Evolutionary conservation across 2,797 vertebrate genomes (phyloP), one percentile per base, ranked within the genome.

Genomic region (Fringilla coelebs): DNA sequence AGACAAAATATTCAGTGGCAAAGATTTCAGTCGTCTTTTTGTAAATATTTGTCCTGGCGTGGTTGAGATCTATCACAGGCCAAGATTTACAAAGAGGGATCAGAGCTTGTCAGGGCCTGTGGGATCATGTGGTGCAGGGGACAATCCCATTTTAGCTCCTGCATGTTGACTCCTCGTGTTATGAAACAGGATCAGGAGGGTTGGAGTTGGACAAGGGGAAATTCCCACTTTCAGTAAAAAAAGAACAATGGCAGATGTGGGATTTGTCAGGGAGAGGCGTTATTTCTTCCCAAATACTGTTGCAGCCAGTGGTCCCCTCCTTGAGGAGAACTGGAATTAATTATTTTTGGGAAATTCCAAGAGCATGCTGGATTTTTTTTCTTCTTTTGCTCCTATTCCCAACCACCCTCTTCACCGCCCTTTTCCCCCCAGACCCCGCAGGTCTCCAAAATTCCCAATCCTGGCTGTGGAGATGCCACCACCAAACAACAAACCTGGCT

Each of bases 161-260:
- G 41, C 21, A 9, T 0, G 1, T 75, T 78, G 74, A 4, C 26
- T 57, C 25, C 40, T 80, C 1, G 0, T 26, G 31, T 46, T 46
- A n/a, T n/a, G 58, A 46, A 78, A 68, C 34, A 29, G 3, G 25
- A 57, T 17, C 32, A 26, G 11, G 41, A 84, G 18, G n/a, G 25
- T 10, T 72, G 51, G 62, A 29, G 29, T 34, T 0, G 3, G 21
- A 21, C 17, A 10, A 61, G 11, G 7, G 45, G 43, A 82, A 90
- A 67, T 89, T 31, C 51, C 40, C 19, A 29, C 34, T 62, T 65
- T 5, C 36, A 38, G 15, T 45, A 17, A 41, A 40, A 6, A 57
- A 49, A 74, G 85, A 46, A 19, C 13, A 60, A 36, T 4, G 31
- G 10, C 4, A 60, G 54, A 49, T 11, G 21, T 32, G 15, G 24